Evolutionary conservation across 2,888 invertebrate species (phyloP).

Genomic region (Malacosoma neustria): DNA sequence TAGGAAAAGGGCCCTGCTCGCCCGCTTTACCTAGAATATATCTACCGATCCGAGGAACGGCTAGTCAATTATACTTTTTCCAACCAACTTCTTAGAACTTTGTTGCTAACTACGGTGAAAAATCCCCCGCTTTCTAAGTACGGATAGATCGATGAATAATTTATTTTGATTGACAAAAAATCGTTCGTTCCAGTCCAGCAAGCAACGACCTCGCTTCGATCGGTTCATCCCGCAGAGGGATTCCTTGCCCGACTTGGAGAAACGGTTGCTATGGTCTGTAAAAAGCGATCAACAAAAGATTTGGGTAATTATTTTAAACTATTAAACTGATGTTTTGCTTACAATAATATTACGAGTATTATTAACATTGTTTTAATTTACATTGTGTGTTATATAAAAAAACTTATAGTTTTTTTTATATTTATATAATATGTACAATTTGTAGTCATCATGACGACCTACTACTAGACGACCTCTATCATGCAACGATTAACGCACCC

Average conservation of each 20-base stretch:
- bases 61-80: slow-evolving; percentile 2
- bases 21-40: slow-evolving; percentile 15
- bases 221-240: slow-evolving; percentile 52
- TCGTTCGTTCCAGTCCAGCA: slow-evolving; percentile 35
- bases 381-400: too few species aligned
- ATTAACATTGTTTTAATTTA: too few species aligned
- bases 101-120: slow-evolving; percentile 5
- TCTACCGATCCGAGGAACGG: slow-evolving; percentile 24
- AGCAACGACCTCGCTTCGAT: slow-evolving; percentile 39
- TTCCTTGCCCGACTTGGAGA: slow-evolving; percentile 31
- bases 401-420: too few species aligned
- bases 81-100: slow-evolving; percentile 6
- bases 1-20: slow-evolving; percentile 27
- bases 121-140: neutral
- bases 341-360: slow-evolving; percentile 1
- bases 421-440: too few species aligned
- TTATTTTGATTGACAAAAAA: slow-evolving; percentile 14
- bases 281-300: slow-evolving; percentile 23
- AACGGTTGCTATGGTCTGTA: slow-evolving; percentile 26
- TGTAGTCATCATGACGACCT: too few species aligned
- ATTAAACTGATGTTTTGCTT: too few species aligned
- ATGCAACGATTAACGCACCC: too few species aligned
- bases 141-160: neutral
- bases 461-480: too few species aligned
- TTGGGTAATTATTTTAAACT: slow-evolving; percentile 49